Conservation (phyloP, 1,140 invertebrate species). For the Anoplolepis gracilipes region DNA sequence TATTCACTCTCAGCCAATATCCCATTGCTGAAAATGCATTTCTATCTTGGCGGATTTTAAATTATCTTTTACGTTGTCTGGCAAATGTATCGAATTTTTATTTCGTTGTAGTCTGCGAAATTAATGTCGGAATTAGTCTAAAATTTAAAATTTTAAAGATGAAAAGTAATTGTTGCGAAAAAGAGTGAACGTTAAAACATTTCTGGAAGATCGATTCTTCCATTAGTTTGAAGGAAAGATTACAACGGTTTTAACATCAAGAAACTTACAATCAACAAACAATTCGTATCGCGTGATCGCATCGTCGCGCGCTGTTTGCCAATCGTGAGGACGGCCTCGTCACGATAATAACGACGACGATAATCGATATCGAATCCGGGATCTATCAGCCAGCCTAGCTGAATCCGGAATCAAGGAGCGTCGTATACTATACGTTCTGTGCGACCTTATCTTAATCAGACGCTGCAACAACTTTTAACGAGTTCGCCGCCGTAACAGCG, state of each 20-base stretch:
- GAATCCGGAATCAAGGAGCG: neutral
- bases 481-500: constrained; percentile 57
- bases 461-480: constrained; percentile 66
- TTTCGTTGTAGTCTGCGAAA: no score
- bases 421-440: neutral
- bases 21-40: constrained; percentile 61
- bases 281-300: constrained; percentile 21
- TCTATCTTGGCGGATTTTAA: constrained; percentile 57
- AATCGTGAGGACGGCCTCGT: neutral
- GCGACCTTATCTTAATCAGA: constrained; percentile 57
- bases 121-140: neutral
- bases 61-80: constrained; percentile 48
- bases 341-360: constrained; percentile 10
- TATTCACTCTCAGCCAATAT: constrained; percentile 59
- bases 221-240: neutral
- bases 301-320: constrained; percentile 15
- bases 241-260: neutral
- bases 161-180: neutral
- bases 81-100: neutral
- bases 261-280: constrained; percentile 8
- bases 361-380: constrained; percentile 44
- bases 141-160: neutral
- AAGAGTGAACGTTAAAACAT: neutral
- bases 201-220: neutral
- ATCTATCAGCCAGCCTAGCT: neutral